Percentiles rank a stretch among this genome's conserved stretches.
Evolutionary conservation across 1,140 invertebrate genomes (phyloP).

Genomic region (Drosophila kanapiae): DNA sequence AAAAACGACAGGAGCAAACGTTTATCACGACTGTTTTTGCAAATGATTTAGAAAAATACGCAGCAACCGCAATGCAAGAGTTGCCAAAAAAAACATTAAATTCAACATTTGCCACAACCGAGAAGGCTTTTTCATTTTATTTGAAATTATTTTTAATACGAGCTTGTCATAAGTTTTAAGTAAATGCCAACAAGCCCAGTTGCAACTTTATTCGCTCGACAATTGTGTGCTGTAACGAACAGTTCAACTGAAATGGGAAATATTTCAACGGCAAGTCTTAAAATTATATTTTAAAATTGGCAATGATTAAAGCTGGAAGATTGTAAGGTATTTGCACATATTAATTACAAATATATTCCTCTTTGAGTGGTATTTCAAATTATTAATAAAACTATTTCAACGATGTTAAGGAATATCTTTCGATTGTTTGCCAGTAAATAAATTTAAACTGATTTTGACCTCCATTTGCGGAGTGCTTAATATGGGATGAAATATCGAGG

Average conservation of each 20-base stretch:
- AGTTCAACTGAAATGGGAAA: neutral
- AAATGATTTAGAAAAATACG: conserved; percentile 58
- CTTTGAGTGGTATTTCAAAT: too few relatives aligned
- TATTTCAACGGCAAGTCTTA: neutral
- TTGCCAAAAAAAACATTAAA: conserved; percentile 29
- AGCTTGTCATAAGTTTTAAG: conserved; percentile 59
- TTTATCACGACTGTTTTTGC: conserved; percentile 39
- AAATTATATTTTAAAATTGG: neutral
- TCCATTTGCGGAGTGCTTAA: conserved; percentile 7
- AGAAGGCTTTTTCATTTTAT: conserved; percentile 30
- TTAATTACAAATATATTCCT: too few relatives aligned
- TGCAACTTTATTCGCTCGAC: conserved; percentile 33
- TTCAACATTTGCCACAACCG: conserved; percentile 8
- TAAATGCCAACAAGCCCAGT: conserved; percentile 32
- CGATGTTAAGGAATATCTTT: too few relatives aligned
- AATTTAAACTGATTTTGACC: conserved; percentile 28
- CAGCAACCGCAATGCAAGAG: conserved; percentile 30
- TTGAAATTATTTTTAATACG: conserved; percentile 51
- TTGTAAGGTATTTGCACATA: too few relatives aligned
- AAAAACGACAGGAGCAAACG: conserved; percentile 44
- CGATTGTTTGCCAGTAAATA: neutral
- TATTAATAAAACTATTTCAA: too few relatives aligned
- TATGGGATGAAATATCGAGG: conserved; percentile 57
- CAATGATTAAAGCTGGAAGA: too few relatives aligned
- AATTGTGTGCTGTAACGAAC: neutral